Evolutionary conservation across 1,140 invertebrate genomes (phyloP).

Genomic region (Gonioctena quinquepunctata): DNA sequence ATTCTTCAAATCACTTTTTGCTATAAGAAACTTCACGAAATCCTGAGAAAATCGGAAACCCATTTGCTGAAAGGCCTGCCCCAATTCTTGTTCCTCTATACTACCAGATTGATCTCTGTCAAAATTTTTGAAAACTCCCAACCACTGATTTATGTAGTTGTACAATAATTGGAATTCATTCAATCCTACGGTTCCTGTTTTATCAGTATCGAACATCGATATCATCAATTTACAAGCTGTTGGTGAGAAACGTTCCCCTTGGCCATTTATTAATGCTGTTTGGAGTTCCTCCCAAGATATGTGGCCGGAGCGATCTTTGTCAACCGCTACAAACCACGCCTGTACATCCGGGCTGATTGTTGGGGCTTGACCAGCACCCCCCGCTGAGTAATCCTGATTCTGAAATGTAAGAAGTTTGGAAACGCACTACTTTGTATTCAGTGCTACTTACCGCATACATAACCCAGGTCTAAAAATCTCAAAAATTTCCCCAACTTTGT

Average conservation of each 20-base stretch:
- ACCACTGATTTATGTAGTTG: conserved; percentile 88
- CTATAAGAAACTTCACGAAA: conserved; percentile 74
- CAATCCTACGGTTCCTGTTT: conserved; percentile 84
- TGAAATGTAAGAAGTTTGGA: too few species aligned
- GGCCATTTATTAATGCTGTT: conserved; percentile 81
- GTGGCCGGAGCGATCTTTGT: conserved; percentile 79
- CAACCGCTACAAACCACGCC: conserved; percentile 83
- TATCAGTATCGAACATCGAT: conserved; percentile 87
- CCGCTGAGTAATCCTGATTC: neutral
- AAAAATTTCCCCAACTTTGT: too few species aligned
- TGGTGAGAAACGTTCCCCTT: conserved; percentile 83
- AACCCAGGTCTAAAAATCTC: too few species aligned
- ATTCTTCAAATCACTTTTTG: conserved; percentile 66
- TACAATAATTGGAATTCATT: conserved; percentile 86
- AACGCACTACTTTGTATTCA: too few species aligned
- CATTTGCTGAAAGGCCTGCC: conserved; percentile 77
- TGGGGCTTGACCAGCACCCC: conserved; percentile 4
- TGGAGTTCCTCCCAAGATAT: conserved; percentile 81
- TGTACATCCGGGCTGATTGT: conserved; percentile 67
- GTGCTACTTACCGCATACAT: too few species aligned
- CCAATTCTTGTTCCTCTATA: conserved; percentile 80
- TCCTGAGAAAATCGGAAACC: conserved; percentile 83
- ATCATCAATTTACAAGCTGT: conserved; percentile 89
- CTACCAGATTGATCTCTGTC: conserved; percentile 81
- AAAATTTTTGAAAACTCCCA: conserved; percentile 78